Conservation (phyloP, 2,113 vertebrate genomes). For the Lepus europaeus region DNA sequence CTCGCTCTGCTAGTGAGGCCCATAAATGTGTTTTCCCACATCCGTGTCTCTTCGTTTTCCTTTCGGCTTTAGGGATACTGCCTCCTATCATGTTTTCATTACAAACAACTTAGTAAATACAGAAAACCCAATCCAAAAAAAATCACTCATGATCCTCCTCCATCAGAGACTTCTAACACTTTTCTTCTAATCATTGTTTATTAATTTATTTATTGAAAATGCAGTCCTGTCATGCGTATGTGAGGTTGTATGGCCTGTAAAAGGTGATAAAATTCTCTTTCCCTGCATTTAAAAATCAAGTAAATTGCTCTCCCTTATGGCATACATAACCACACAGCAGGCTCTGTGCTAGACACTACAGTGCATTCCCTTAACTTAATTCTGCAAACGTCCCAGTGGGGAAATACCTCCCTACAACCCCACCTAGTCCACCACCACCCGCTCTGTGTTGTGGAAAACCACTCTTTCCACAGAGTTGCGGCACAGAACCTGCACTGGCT, state of each 20-base stretch:
- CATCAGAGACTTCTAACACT: neutral
- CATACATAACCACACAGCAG: neutral
- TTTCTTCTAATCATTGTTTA: neutral
- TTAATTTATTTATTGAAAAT: conserved; percentile 1
- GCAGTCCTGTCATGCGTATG: neutral
- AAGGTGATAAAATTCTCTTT: neutral
- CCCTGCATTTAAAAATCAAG: neutral
- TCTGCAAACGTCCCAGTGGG: neutral
- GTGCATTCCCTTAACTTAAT: neutral
- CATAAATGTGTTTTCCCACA: no score
- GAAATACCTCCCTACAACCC: no score
- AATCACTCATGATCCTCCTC: neutral
- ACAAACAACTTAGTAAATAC: neutral
- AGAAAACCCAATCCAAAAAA: neutral
- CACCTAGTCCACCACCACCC: no score
- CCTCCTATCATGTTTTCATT: neutral
- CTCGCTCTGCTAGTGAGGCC: neutral
- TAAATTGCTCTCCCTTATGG: neutral
- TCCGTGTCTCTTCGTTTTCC: neutral
- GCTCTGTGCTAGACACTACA: neutral
- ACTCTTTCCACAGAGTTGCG: no score
- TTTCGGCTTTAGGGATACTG: neutral
- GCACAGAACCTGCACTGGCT: no score
- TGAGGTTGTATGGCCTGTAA: neutral
- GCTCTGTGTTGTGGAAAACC: no score